Conservation (phyloP, 2,797 vertebrate genomes). For the Champsocephalus gunnari region DNA sequence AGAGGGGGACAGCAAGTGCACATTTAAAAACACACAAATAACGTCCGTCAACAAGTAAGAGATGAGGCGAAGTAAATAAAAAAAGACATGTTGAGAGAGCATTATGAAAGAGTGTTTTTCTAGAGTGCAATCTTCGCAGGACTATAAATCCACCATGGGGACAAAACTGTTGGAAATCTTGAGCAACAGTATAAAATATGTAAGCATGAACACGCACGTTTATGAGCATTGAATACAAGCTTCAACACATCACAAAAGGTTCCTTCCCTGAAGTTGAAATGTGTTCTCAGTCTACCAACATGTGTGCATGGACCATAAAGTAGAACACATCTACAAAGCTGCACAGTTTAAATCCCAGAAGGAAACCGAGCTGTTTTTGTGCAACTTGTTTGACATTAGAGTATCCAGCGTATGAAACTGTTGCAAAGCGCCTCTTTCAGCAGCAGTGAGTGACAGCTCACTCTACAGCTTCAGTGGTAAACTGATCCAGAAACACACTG, state of each 20-base stretch:
- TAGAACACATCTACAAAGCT: no score
- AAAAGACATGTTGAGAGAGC: not conserved
- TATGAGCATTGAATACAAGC: no score
- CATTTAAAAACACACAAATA: no score
- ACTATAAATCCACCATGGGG: not conserved
- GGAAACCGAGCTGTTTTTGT: no score
- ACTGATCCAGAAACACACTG: not conserved
- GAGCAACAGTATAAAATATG: not conserved
- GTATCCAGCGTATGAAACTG: not conserved
- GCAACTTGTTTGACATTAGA: not conserved
- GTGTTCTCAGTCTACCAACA: no score
- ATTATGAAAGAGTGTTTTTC: not conserved
- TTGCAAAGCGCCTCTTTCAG: conserved; percentile 1
- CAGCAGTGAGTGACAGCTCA: not conserved
- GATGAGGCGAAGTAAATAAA: not conserved
- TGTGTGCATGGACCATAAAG: no score
- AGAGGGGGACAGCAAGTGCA: no score
- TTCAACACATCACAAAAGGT: no score
- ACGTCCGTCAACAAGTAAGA: not conserved
- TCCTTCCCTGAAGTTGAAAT: no score
- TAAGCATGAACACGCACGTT: not conserved
- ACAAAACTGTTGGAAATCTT: not conserved
- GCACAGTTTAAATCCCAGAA: no score
- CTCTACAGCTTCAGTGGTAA: not conserved
- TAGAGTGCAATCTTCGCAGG: not conserved